Conservation (phyloP, 2,113 vertebrate species). For the Uropsilus gracilis region DNA sequence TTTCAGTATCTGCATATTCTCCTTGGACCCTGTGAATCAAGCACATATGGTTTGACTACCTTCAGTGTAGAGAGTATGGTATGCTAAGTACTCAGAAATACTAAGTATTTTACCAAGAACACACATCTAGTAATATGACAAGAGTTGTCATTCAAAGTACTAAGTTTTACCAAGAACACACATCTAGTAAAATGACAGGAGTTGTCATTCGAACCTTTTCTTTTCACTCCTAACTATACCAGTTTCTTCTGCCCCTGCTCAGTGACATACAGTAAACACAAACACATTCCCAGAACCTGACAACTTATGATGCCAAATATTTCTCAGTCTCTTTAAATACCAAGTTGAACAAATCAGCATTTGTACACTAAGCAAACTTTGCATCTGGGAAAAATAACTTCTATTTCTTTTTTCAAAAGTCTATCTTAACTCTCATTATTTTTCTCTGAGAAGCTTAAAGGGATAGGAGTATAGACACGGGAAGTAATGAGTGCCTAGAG, state of each 20-base stretch:
- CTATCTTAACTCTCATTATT: not conserved
- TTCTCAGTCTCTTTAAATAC: not conserved
- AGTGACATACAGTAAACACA: not conserved
- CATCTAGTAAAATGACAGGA: not conserved
- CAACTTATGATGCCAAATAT: not conserved
- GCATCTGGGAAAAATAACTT: not conserved
- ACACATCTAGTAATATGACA: not conserved
- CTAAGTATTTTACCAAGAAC: not conserved
- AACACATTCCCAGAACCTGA: not conserved
- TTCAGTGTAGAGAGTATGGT: not conserved
- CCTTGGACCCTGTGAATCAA: not conserved
- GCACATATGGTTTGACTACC: not conserved
- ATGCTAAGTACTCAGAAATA: not conserved
- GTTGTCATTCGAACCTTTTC: not conserved
- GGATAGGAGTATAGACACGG: not conserved
- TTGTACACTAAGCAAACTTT: not conserved
- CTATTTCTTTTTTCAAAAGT: not conserved
- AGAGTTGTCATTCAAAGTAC: not conserved
- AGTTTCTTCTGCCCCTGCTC: not conserved
- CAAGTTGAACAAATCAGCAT: not conserved
- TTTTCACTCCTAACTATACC: not conserved
- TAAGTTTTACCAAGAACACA: not conserved
- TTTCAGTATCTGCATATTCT: not conserved
- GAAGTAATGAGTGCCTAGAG: not conserved
- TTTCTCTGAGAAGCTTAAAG: not conserved